Conservation (phyloP, 2,888 invertebrate genomes). For the Oconnorella tubifera region DNA sequence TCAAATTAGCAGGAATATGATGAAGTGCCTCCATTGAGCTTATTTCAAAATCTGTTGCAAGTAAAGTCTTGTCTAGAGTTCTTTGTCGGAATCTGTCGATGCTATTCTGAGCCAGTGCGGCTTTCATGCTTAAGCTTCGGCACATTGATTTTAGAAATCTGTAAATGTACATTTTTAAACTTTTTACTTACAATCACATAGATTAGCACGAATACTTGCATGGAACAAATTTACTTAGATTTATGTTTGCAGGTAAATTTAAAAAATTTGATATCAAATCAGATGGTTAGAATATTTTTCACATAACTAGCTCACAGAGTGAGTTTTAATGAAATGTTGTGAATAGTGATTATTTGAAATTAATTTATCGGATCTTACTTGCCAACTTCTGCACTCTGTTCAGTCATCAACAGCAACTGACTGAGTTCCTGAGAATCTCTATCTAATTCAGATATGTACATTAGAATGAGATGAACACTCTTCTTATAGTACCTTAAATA, state of each 20-base stretch:
- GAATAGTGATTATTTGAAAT: no score
- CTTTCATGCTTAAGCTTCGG: conserved; percentile 10
- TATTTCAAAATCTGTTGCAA: neutral
- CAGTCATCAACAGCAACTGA: conserved; percentile 19
- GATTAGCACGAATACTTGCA: no score
- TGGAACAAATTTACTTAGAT: no score
- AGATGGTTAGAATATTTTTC: no score
- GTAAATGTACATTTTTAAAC: no score
- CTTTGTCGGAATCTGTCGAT: conserved; percentile 9
- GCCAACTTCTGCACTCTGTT: conserved; percentile 17
- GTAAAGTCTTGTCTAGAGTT: conserved; percentile 13
- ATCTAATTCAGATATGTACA: conserved; percentile 25
- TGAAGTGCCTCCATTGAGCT: neutral
- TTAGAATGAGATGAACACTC: conserved; percentile 18
- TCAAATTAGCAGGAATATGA: conserved; percentile 9
- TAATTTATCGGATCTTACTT: neutral
- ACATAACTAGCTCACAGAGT: no score
- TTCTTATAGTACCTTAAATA: conserved; percentile 17
- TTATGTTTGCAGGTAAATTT: no score
- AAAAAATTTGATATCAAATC: no score
- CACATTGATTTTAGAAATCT: conserved; percentile 10
- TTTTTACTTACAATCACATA: no score
- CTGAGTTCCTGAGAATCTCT: conserved; percentile 22
- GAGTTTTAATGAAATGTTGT: no score
- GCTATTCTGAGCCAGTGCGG: conserved; percentile 14